Evolutionary conservation across 2,888 invertebrate species (phyloP), one percentile per base, ranked within the genome.

Genomic region (Drosophila diplacantha): DNA sequence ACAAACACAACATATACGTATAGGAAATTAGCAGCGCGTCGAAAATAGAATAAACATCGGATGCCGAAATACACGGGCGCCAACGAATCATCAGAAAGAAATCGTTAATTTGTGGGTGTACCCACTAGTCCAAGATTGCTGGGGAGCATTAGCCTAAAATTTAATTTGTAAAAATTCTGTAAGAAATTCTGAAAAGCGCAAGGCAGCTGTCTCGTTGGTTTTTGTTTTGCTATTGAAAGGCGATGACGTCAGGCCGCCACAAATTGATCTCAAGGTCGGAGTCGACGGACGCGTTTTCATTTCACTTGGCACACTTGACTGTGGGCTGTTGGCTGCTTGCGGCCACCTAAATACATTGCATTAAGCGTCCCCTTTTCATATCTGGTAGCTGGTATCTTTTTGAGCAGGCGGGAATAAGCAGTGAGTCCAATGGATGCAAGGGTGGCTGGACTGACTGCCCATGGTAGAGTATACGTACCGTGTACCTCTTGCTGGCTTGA

Each of bases 241-340:
- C 44, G 68, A 24, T 83, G 78, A 79, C 78, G 83, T 79, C 84
- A 83, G 49, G 56, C 14, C 59, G 69, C 52, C 80, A 83, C 74
- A 75, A 81, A 81, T 83, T 75, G 46, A 61, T 72, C 73, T 81
- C 82, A 79, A 79, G 78, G 78, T 79, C 76, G 71, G 69, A 39
- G 82, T 83, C 76, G 71, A 46, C 56, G 71, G 70, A 72, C 78
- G 75, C 79, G 71, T 79, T 79, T 79, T 80, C 82, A 81, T 79
- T 79, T 83, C 80, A 81, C 77, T 83, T 79, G 77, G 73, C 74
- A 81, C 67, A 79, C 65, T 78, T 77, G 52, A 65, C 58, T 64
- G 69, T 64, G 54, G 43, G 50, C 16, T 49, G 41, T 44, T 58
- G 31, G 46, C 22, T 51, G 41, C 51, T 58, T 24, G 34, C 34